phyloP scores from a whole-genome alignment of 2,888 invertebrate genomes.

The Dysmachus trigonus region DNA sequence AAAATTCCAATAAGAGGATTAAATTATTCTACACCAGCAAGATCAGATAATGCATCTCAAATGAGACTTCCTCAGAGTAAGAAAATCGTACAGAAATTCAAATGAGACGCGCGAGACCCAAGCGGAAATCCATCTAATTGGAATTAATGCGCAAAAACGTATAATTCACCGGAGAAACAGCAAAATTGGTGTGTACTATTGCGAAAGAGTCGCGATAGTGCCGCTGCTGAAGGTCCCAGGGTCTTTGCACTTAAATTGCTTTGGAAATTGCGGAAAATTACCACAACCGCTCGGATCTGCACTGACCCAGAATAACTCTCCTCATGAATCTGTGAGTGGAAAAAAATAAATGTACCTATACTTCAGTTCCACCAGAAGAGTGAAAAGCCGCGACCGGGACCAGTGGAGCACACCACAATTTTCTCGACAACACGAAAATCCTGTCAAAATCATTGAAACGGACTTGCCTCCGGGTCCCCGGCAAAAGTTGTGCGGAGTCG shows the following conservation, averaged over 20 bases:
- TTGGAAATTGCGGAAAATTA: constrained; percentile 1
- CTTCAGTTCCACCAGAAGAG: background rate
- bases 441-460: background rate
- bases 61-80: background rate
- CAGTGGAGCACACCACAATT: background rate
- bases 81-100: background rate
- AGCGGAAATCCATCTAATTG: background rate
- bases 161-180: background rate
- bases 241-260: background rate
- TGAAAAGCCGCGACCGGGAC: background rate
- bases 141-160: background rate
- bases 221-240: background rate
- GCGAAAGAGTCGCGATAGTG: background rate
- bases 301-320: constrained; percentile 20
- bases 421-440: background rate
- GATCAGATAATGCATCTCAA: background rate
- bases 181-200: background rate
- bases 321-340: background rate
- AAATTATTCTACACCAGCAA: too few species aligned
- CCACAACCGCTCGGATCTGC: background rate
- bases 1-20: background rate
- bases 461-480: background rate
- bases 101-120: background rate
- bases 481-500: background rate
- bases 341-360: too few species aligned